Evolutionary conservation across 2,113 vertebrate species (phyloP).

Genomic region (Galemys pyrenaicus): DNA sequence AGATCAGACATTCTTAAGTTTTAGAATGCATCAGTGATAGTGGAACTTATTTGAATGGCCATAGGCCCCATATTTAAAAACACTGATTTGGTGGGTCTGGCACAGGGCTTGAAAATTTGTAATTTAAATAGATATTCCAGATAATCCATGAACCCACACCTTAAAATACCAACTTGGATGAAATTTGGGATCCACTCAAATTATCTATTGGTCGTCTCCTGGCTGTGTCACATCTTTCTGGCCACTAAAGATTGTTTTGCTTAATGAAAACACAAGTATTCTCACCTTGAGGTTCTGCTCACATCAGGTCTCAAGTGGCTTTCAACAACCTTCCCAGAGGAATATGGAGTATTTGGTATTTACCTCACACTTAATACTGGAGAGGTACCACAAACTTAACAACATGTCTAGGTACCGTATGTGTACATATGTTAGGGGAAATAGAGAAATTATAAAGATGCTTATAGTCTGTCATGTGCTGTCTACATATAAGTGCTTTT

Average conservation of each 20-base stretch:
- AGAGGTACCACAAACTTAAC: background rate
- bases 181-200: background rate
- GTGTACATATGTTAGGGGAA: background rate
- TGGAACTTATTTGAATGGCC: background rate
- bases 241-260: background rate
- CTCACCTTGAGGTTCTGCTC: background rate
- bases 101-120: background rate
- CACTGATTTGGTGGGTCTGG: background rate
- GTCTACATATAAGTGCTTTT: background rate
- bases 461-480: background rate
- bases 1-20: background rate
- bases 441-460: background rate
- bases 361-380: background rate
- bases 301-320: background rate
- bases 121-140: background rate
- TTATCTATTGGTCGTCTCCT: background rate
- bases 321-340: background rate
- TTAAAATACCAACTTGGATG: background rate
- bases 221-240: background rate
- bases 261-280: background rate
- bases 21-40: background rate
- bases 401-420: background rate
- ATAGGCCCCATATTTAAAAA: background rate
- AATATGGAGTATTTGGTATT: background rate
- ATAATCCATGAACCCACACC: background rate